Base-by-base conservation (phyloP, 1,140 invertebrate species). In the Megalopta genalis region DNA sequence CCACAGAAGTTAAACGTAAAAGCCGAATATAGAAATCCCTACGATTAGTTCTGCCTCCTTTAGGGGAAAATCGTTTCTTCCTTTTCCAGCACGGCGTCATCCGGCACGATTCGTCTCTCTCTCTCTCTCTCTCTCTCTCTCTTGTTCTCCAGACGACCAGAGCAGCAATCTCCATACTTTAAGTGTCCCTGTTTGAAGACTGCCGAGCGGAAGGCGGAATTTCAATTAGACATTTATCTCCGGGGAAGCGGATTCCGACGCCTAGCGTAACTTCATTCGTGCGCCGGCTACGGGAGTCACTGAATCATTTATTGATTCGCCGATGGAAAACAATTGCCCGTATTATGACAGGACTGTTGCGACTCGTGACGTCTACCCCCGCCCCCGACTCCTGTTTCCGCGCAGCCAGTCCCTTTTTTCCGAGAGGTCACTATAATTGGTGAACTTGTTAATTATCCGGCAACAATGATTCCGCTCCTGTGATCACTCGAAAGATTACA, bases 201-300 rank as follows among this genome's bases (percentile, higher is more conserved):
- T 46, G 14, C 18, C 57, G n/a, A 49, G n/a, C 71, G 57, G 62
- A 65, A 86, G 85, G 74, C 32, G 60, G 73, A 86, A 86, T 81
- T 86, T 86, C 84, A 80, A 86, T 86, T 81, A 86, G 77, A 86
- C 85, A 83, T 86, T 86, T 77, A 85, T 64, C 54, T 16, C n/a
- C 18, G 54, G 83, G 67, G 71, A 82, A 77, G 79, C 78, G 62
- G 32, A 32, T 25, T 52, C 60, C 32, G 23, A 73, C 49, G 46
- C n/a, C 57, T 85, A 67, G 76, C 70, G 73, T 85, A 84, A 84
- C 70, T 85, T 74, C 46, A 59, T 39, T 32, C 37, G 54, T 57
- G 64, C 23, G 57, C 16, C 60, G 46, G 39, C 16, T 49, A 49
- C 7, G n/a, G 23, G 23, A 71, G 52, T 62, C 52, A 72, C 39